Evolutionary conservation across 2,113 vertebrate species (phyloP).

Genomic region (Corynorhinus townsendii): DNA sequence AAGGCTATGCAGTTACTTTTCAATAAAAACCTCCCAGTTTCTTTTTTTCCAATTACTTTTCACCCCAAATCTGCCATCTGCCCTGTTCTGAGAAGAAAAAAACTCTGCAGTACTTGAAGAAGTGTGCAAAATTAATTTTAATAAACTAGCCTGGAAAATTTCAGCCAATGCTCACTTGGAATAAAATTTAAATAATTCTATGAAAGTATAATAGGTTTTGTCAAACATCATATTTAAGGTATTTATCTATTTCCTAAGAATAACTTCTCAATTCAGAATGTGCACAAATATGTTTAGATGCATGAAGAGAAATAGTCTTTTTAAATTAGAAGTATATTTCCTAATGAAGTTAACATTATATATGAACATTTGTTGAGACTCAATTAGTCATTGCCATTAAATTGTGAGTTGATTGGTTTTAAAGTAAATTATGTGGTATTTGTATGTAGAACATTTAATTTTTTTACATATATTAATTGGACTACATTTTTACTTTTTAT

Average conservation of each 20-base stretch:
- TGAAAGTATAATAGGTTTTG: not conserved
- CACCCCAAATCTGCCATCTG: not conserved
- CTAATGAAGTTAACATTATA: not conserved
- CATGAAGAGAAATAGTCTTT: not conserved
- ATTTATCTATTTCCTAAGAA: not conserved
- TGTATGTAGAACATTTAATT: not conserved
- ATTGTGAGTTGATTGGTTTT: not conserved
- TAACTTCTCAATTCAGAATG: not conserved
- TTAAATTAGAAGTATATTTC: not conserved
- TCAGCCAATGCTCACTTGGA: not conserved
- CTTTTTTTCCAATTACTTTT: not conserved
- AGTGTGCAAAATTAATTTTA: not conserved
- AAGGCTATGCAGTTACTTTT: not conserved
- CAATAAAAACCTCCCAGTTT: not conserved
- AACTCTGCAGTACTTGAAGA: not conserved
- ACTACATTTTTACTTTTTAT: not conserved
- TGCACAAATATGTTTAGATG: not conserved
- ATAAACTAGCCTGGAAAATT: not conserved
- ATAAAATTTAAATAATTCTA: not conserved
- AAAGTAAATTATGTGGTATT: not conserved
- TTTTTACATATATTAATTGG: conserved; percentile 8
- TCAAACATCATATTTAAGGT: not conserved
- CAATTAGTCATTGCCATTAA: not conserved
- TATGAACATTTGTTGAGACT: not conserved
- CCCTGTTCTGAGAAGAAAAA: not conserved